A percentile compares a stretch with the other conserved stretches of the same genome.
Evolutionary conservation across 2,888 invertebrate species (phyloP).

Genomic region (Zaprionus bogoriensis): DNA sequence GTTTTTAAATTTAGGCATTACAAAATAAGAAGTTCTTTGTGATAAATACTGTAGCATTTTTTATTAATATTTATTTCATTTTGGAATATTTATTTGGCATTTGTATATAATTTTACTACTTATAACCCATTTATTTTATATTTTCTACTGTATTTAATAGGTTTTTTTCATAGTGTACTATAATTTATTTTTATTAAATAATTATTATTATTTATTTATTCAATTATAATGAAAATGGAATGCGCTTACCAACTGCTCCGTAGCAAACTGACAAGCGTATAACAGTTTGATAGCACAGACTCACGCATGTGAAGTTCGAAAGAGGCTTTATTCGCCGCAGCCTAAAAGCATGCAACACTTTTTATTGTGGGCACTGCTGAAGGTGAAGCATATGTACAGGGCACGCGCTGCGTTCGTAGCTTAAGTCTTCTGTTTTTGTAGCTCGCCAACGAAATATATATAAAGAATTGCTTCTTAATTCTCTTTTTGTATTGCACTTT

Average conservation of each 20-base stretch:
- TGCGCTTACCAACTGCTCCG: background rate
- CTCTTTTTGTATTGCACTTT: background rate
- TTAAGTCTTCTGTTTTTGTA: constrained; percentile 68
- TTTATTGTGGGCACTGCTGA: fast-evolving
- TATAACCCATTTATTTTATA: no score
- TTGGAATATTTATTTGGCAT: no score
- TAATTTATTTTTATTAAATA: background rate
- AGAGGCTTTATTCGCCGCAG: background rate
- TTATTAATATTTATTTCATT: background rate
- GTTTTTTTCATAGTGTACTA: no score
- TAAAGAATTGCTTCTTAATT: background rate
- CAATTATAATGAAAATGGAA: background rate
- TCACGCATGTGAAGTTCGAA: background rate
- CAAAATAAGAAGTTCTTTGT: no score
- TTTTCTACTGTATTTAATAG: no score
- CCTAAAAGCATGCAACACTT: constrained; percentile 31
- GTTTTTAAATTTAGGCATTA: background rate
- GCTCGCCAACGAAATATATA: background rate
- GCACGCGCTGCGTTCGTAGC: constrained; percentile 45
- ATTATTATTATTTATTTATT: background rate
- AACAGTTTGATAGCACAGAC: constrained; percentile 1
- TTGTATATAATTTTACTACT: no score
- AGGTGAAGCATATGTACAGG: constrained; percentile 33
- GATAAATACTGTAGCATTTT: no score
- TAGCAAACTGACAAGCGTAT: no score